Evolutionary conservation across 2,797 vertebrate genomes (phyloP), one percentile per base, ranked within the genome.

Genomic region (Peromyscus eremicus): DNA sequence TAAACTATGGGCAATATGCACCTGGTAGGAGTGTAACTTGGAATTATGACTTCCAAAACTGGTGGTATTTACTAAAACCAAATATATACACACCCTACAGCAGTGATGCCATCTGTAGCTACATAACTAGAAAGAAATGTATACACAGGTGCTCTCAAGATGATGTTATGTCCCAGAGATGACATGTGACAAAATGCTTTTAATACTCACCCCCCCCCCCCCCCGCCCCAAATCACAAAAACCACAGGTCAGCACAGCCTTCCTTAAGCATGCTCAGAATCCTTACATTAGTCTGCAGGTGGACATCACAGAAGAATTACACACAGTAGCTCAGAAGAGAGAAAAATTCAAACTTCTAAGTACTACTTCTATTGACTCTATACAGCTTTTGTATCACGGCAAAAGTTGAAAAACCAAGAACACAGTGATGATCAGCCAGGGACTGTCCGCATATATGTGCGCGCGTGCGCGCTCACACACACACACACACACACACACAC

Each of bases 41-140:
- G 23, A 84, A 83, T 49, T 75, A 86, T 25, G n/a, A 75, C n/a
- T 62, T 77, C 60, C 55, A 83, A 96, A 96, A 60, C 55, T 57
- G 77, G 29, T 16, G 77, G 23, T 87, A 94, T 73, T 60, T n/a
- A 92, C n/a, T 88, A 89, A 89, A 70, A 27, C 27, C 37, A 92
- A 79, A 85, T 55, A 91, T n/a, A 88, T 0, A n/a, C 0, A 79
- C 34, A 81, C 34, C 11, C 2, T 91, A 21, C 6, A 66, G 86
- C 2, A 83, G 12, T 9, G 55, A 95, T 19, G 82, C 37, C 10
- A 70, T 25, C 32, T 90, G 6, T 29, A 85, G 71, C 73, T 81
- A 76, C 0, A 77, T 12, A 85, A 1, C 3, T 40, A 64, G 55
- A 25, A 32, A 34, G 6, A 43, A 19, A 43, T 23, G 16, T 19